These are phyloP conservation scores for Nasonovia ribisnigri DNA, from an alignment of 2,888 invertebrate genomes.

Conservation along the genomic window DNA sequence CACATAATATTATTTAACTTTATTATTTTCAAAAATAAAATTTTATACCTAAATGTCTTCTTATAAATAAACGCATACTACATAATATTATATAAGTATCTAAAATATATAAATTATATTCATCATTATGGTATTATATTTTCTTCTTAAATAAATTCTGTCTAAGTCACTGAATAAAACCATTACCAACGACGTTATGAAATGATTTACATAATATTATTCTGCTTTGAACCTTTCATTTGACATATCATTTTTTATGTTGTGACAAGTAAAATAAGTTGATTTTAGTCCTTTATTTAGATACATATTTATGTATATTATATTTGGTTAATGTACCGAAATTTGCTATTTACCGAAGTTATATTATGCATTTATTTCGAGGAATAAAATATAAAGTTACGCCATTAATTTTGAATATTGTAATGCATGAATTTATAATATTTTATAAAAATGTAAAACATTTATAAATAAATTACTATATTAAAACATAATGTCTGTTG, in stretches of 20 bases:
- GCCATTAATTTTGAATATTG: background rate
- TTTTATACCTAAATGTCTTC: background rate
- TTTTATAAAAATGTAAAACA: background rate
- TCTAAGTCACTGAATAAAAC: background rate
- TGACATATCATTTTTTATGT: constrained; percentile 21
- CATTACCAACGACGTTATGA: background rate
- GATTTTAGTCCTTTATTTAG: constrained; percentile 9
- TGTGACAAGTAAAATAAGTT: constrained; percentile 5
- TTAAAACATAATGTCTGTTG: background rate
- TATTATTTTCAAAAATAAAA: background rate
- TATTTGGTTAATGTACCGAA: constrained; percentile 11
- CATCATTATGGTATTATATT: background rate
- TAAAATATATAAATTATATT: background rate
- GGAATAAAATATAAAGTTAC: background rate
- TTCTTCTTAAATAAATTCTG: background rate
- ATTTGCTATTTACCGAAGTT: constrained; percentile 1
- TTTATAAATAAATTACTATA: background rate
- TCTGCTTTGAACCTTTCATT: background rate
- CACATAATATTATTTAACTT: background rate
- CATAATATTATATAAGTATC: background rate
- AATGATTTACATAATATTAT: constrained; percentile 12
- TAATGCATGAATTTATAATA: background rate
- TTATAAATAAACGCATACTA: background rate
- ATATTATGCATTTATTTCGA: background rate
- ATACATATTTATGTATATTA: constrained; percentile 12